These are phyloP conservation scores for Leucoraja erinaceus DNA, from an alignment of 2,113 vertebrate species.

Conservation along the genomic window DNA sequence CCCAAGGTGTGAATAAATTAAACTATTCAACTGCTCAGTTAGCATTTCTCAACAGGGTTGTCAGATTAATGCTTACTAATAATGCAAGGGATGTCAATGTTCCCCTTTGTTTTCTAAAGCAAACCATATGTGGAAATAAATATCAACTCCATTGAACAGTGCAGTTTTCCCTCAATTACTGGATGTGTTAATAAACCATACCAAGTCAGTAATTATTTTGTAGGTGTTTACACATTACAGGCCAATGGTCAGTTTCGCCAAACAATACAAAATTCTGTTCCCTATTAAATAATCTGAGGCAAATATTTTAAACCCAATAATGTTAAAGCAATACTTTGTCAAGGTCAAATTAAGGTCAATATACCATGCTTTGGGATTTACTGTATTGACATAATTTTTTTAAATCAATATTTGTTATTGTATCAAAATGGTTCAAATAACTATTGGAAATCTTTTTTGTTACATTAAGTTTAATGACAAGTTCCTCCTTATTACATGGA, in stretches of 20 bases:
- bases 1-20: conserved; percentile 6
- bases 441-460: neutral
- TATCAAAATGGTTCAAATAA: neutral
- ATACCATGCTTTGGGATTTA: neutral
- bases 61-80: neutral
- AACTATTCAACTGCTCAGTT: neutral
- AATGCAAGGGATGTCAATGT: too few species aligned
- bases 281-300: neutral
- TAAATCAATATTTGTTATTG: neutral
- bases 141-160: neutral
- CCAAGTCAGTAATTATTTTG: neutral
- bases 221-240: neutral
- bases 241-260: neutral
- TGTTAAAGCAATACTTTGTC: neutral
- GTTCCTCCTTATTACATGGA: neutral
- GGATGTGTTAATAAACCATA: neutral
- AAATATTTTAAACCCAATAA: neutral
- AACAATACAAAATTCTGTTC: neutral
- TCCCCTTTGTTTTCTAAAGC: neutral
- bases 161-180: neutral
- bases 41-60: neutral
- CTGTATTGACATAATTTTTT: neutral
- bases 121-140: neutral
- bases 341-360: neutral
- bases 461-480: neutral